Base-by-base conservation (phyloP, 2,888 invertebrate species). In the Nezara viridula region DNA sequence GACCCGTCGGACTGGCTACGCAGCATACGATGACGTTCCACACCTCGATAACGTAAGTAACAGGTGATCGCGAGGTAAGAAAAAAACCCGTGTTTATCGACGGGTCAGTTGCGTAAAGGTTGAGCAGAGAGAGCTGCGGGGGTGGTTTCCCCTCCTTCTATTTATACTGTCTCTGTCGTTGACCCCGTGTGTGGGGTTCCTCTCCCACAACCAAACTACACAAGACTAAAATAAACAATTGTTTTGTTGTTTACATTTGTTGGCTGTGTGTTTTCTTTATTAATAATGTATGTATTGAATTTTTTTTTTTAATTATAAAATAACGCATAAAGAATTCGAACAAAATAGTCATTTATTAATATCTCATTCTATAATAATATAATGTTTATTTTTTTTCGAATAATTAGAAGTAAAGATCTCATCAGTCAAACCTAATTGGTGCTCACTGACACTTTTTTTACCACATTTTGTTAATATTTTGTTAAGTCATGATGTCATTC, bases 101-200 rank as follows among this genome's bases (percentile, higher is more conserved):
- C 66, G 37, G 66, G 66, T 37, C 81, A 47, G 44, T 44, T 44
- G 81, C 44, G 44, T 47, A 81, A 81, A 81, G 81, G n/a, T 44
- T 37, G 19, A 1, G 6, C 32, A 19, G 37, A 73, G 66, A n/a
- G 81, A 16, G 81, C 44, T 14, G 81, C 7, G 81, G n/a, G 21
- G 40, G 81, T 24, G 37, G 40, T 40, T 32, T 44, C 81, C 81
- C 81, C 44, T 81, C 81, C 40, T 81, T 81, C 81, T 81, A 81
- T 81, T 81, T 81, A 81, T 81, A 81, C 44, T 40, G 12, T 24
- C 24, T 10, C 44, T 81, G 81, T 24, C 81, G 81, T 81, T 81
- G 81, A 81, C 81, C 81, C 81, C 81, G 44, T 81, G 81, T 81
- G 81, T 81, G 81, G 81, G 81, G 81, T n/a, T 81, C 81, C 44